Conservation (phyloP, 2,888 invertebrate species). For the Napeogenes inachia region DNA sequence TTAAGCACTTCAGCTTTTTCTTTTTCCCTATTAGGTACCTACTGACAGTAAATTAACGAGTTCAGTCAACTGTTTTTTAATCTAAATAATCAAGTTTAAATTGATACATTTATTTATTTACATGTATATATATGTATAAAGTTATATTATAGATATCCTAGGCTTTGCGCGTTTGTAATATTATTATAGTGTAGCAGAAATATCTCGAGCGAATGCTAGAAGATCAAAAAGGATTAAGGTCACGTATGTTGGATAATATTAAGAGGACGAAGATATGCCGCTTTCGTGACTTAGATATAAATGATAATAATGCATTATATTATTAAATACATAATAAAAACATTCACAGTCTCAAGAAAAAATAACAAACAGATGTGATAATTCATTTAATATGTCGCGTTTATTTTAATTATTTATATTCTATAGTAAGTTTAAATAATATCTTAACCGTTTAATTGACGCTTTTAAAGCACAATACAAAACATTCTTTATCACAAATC, state of each 20-base stretch:
- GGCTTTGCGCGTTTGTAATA: slow-evolving; percentile 21
- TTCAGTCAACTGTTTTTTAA: too few species aligned
- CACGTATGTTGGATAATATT: slow-evolving; percentile 66
- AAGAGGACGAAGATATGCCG: slow-evolving; percentile 58
- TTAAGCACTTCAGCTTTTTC: slow-evolving; percentile 37
- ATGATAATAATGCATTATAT: slow-evolving; percentile 33
- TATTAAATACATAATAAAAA: slow-evolving; percentile 28
- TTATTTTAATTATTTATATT: too few species aligned
- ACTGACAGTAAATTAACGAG: too few species aligned
- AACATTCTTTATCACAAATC: slow-evolving; percentile 46
- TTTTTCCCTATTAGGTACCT: slow-evolving; percentile 28
- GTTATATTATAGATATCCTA: slow-evolving; percentile 12
- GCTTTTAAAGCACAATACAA: slow-evolving; percentile 38
- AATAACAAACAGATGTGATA: too few species aligned
- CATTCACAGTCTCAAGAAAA: too few species aligned
- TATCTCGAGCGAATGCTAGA: slow-evolving; percentile 40
- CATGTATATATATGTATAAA: neutral
- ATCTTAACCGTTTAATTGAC: slow-evolving; percentile 47
- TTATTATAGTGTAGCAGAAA: slow-evolving; percentile 36
- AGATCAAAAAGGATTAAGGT: slow-evolving; percentile 57
- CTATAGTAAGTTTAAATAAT: neutral
- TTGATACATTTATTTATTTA: slow-evolving; percentile 20
- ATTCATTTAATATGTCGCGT: too few species aligned
- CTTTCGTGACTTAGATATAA: slow-evolving; percentile 61
- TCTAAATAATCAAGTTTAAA: neutral